Conservation (phyloP, 2,797 vertebrate genomes). For the Gymnoscopelus microlampas region DNA sequence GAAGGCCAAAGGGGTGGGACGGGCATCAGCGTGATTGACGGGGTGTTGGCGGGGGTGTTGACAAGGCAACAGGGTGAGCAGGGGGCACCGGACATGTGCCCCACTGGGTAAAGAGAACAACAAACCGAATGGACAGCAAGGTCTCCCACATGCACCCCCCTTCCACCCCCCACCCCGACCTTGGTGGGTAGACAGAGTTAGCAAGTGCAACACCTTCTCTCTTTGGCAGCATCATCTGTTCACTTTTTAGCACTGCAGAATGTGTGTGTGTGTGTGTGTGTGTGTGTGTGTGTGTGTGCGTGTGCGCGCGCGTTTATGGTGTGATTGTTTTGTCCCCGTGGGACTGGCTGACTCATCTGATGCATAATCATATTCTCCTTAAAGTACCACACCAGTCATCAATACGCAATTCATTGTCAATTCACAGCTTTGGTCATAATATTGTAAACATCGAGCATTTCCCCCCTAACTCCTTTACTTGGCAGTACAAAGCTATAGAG, state of each 20-base stretch:
- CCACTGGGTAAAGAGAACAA: conserved; percentile 34
- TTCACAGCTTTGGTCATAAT: no score
- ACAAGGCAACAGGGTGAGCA: conserved; percentile 32
- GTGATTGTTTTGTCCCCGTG: conserved; percentile 26
- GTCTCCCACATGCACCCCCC: conserved; percentile 26
- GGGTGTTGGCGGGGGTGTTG: conserved; percentile 8
- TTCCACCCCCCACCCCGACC: conserved; percentile 51
- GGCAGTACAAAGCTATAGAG: no score
- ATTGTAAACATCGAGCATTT: no score
- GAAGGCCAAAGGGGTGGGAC: conserved; percentile 20
- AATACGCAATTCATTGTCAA: no score
- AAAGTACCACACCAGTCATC: no score
- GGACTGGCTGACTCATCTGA: conserved; percentile 37
- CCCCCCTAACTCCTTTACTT: no score
- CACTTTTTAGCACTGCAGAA: conserved; percentile 37
- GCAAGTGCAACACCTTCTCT: conserved; percentile 64
- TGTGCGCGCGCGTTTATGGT: conserved; percentile 9
- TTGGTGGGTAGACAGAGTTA: conserved; percentile 66
- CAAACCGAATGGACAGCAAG: conserved; percentile 42
- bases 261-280: conserved; percentile 24
- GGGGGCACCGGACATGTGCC: conserved; percentile 8
- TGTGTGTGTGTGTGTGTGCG: conserved; percentile 9
- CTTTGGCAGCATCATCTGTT: conserved; percentile 70
- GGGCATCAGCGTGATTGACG: conserved; percentile 44
- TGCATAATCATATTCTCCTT: conserved; percentile 5